Conservation (phyloP, 2,888 invertebrate genomes). For the Cistogaster globosa region DNA sequence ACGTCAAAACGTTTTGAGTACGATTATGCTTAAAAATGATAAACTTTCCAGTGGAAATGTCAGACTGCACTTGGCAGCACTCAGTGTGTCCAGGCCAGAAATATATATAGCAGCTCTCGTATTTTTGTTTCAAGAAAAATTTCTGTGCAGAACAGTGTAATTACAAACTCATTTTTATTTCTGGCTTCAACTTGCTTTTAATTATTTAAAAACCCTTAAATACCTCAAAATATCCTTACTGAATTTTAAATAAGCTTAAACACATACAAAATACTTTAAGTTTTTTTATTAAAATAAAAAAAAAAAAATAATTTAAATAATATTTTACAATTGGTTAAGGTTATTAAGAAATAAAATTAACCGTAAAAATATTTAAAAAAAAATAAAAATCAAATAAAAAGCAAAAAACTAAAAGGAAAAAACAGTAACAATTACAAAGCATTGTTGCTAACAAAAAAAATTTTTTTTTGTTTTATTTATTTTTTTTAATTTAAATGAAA, state of each 20-base stretch:
- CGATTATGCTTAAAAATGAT: too few species aligned
- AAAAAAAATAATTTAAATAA: constrained; percentile 19
- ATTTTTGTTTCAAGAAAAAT: too few species aligned
- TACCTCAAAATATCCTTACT: neutral
- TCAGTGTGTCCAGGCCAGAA: too few species aligned
- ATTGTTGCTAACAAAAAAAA: constrained; percentile 19
- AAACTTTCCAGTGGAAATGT: too few species aligned
- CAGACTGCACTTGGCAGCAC: too few species aligned
- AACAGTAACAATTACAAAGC: neutral
- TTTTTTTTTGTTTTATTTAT: neutral
- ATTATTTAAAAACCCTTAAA: too few species aligned
- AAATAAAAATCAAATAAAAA: constrained; percentile 16
- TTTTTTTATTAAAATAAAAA: neutral
- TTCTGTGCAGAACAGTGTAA: too few species aligned
- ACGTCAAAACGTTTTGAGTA: too few species aligned
- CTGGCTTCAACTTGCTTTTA: too few species aligned
- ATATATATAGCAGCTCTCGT: too few species aligned
- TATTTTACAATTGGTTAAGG: constrained; percentile 46
- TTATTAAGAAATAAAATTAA: constrained; percentile 46
- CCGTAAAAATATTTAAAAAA: constrained; percentile 46
- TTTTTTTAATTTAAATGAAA: constrained; percentile 33
- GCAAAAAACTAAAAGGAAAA: neutral
- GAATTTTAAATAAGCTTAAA: constrained; percentile 2
- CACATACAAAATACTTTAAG: neutral
- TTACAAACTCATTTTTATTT: too few species aligned